These are phyloP conservation scores for Micromussa lordhowensis DNA, from an alignment of 92 coral and sea anemone species.

Conservation along the genomic window DNA sequence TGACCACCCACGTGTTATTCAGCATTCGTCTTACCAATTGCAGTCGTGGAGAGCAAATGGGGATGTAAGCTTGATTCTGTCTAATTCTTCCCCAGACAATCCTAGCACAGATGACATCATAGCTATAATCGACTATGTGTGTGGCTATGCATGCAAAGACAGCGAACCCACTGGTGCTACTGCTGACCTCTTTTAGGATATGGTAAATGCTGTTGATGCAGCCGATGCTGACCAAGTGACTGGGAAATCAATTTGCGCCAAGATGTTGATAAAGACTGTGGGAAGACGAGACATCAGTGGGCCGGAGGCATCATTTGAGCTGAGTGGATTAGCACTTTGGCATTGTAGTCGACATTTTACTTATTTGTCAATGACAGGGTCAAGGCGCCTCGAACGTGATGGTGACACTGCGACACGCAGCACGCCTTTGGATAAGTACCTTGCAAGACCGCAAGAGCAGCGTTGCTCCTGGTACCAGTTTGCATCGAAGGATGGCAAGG, in stretches of 20 bases:
- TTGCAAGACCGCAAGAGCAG: constrained; percentile 34
- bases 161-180: constrained; percentile 63
- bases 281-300: constrained; percentile 35
- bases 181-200: constrained; percentile 45
- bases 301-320: constrained; percentile 41
- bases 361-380: constrained; percentile 42
- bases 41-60: constrained; percentile 30
- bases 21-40: constrained; percentile 25
- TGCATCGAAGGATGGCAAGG: constrained; percentile 47
- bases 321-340: constrained; percentile 52
- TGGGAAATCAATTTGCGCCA: constrained; percentile 43
- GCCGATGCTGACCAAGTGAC: constrained; percentile 7
- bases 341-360: constrained; percentile 47
- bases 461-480: constrained; percentile 43
- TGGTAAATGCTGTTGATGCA: constrained; percentile 49
- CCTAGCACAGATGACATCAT: constrained; percentile 57
- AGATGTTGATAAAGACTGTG: constrained; percentile 41
- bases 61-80: constrained; percentile 27
- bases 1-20: constrained; percentile 34
- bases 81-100: constrained; percentile 40
- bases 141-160: constrained; percentile 55
- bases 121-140: constrained; percentile 41
- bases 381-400: constrained; percentile 54
- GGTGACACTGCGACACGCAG: constrained; percentile 55
- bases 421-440: constrained; percentile 41